These are phyloP conservation scores for Ophion ventricosus DNA, from an alignment of 2,888 invertebrate species.

Conservation along the genomic window DNA sequence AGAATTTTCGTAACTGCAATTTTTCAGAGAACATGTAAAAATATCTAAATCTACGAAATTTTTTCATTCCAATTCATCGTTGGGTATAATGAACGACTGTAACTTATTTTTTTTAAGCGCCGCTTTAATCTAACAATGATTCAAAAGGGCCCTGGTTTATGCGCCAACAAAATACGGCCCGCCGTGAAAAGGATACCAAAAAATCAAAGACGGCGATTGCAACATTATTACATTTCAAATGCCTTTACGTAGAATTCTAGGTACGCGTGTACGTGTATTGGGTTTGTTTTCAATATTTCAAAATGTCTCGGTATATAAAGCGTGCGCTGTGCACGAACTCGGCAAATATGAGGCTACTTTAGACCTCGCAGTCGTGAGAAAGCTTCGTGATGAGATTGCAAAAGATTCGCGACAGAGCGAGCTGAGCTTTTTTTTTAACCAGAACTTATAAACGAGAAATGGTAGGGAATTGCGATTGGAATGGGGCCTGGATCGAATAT, in stretches of 20 bases:
- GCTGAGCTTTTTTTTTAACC: slow-evolving; percentile 29
- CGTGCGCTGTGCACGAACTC: slow-evolving; percentile 1
- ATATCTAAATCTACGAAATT: too few relatives aligned
- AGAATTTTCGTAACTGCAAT: too few relatives aligned
- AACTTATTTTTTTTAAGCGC: too few relatives aligned
- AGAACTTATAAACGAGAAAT: slow-evolving; percentile 5
- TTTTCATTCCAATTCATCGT: too few relatives aligned
- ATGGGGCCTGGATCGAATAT: not conserved
- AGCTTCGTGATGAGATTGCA: slow-evolving; percentile 48
- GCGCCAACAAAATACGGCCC: too few relatives aligned
- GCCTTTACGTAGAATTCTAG: not conserved
- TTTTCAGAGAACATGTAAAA: too few relatives aligned
- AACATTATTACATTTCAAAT: not conserved
- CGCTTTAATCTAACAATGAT: too few relatives aligned
- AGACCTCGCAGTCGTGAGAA: not conserved
- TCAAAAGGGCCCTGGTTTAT: too few relatives aligned
- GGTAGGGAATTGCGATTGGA: slow-evolving; percentile 21
- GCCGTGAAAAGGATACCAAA: too few relatives aligned
- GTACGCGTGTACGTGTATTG: not conserved
- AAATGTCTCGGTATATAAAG: slow-evolving; percentile 15
- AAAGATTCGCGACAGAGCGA: slow-evolving; percentile 25
- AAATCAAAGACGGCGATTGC: not conserved
- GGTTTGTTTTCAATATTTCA: slow-evolving; percentile 21
- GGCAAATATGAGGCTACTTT: slow-evolving; percentile 28
- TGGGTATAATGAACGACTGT: too few relatives aligned